These are phyloP conservation scores for Danaus melanippus DNA, from an alignment of 1,140 invertebrate genomes.

Conservation along the genomic window DNA sequence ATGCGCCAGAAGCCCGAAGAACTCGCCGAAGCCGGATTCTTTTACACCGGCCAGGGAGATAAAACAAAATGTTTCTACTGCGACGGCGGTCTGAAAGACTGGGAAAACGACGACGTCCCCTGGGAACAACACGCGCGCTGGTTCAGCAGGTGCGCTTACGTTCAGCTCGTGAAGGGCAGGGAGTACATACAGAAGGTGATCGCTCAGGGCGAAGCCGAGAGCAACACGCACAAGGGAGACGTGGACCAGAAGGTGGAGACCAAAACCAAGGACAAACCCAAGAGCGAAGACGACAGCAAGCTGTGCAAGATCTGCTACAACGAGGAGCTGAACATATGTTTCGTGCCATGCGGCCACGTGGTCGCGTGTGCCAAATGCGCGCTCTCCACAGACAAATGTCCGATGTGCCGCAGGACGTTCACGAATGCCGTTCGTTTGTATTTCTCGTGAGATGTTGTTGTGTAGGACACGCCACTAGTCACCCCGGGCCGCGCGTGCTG, in stretches of 20 bases:
- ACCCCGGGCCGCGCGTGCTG: constrained; percentile 44
- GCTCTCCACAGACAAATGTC: constrained; percentile 78
- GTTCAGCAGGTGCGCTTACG: constrained; percentile 84
- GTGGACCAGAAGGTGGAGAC: constrained; percentile 11
- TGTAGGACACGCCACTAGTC: constrained; percentile 49
- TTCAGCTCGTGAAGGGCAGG: constrained; percentile 82
- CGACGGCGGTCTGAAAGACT: constrained; percentile 88
- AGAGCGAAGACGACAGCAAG: constrained; percentile 55
- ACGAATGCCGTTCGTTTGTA: constrained; percentile 60
- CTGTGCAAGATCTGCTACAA: constrained; percentile 79
- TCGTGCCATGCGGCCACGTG: constrained; percentile 89
- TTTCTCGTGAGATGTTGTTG: constrained; percentile 53
- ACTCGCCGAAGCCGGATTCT: constrained; percentile 91
- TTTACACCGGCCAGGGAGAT: constrained; percentile 88
- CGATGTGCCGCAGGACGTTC: constrained; percentile 84
- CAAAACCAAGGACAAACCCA: constrained; percentile 27
- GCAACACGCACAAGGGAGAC: too few relatives aligned
- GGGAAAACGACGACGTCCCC: constrained; percentile 88
- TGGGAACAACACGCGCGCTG: constrained; percentile 92
- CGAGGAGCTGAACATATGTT: constrained; percentile 86
- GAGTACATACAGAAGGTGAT: constrained; percentile 74
- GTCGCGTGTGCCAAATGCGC: constrained; percentile 91
- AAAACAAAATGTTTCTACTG: constrained; percentile 90
- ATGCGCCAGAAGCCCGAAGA: constrained; percentile 83
- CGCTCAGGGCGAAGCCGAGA: constrained; percentile 31